A percentile compares a stretch with the other conserved stretches of the same genome.
phyloP scores from a whole-genome alignment of 2,113 vertebrate species.

The Pholis gunnellus region DNA sequence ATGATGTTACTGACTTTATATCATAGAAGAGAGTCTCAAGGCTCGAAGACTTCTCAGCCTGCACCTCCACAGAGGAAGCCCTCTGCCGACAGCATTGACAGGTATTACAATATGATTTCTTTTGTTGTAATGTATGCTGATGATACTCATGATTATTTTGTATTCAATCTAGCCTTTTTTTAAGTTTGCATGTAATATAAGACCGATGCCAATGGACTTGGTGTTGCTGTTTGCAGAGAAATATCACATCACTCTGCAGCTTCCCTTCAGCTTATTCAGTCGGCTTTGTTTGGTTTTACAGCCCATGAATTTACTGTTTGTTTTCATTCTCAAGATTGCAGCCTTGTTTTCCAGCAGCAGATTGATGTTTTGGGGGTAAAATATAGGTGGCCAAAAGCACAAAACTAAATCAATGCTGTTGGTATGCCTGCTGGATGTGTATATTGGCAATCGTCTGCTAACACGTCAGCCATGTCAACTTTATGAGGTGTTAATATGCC shows the following conservation, averaged over 20 bases:
- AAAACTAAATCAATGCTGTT: not conserved
- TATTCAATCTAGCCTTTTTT: not conserved
- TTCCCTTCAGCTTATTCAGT: not conserved
- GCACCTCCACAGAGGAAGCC: conserved; percentile 77
- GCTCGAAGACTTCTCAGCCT: conserved; percentile 70
- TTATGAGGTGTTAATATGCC: not conserved
- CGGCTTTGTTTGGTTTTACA: not conserved
- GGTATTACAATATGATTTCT: conserved; percentile 68
- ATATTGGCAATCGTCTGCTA: not conserved
- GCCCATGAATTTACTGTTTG: not conserved
- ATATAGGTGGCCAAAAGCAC: not conserved
- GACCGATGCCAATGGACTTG: not conserved
- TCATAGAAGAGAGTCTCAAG: conserved; percentile 82
- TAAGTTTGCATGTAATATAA: not conserved
- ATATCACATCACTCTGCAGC: not conserved
- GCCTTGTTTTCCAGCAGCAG: not conserved
- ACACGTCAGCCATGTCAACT: not conserved
- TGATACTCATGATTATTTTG: not conserved
- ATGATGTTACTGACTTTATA: conserved; percentile 11
- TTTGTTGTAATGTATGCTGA: not conserved
- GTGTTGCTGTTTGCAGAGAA: not conserved
- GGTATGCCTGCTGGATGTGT: not conserved
- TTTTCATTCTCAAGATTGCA: not conserved
- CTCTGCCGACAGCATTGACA: conserved; percentile 83
- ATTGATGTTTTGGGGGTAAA: not conserved